These are phyloP conservation scores for Octonoba sinensis DNA, from an alignment of 2,888 invertebrate species.

Conservation along the genomic window DNA sequence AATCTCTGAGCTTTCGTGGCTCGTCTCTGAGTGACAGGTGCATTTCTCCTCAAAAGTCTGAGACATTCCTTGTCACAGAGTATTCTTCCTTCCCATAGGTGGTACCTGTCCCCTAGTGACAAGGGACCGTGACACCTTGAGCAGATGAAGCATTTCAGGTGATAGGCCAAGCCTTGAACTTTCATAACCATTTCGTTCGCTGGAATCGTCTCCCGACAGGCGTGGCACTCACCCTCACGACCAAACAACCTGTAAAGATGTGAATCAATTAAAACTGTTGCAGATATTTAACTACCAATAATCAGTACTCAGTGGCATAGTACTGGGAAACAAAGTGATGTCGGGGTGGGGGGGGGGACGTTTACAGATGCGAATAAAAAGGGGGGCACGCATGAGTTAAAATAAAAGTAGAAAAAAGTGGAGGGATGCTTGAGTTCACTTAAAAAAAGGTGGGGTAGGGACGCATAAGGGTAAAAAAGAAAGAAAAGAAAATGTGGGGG, in stretches of 20 bases:
- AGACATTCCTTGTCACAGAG: constrained; percentile 97
- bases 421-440: too few relatives aligned
- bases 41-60: constrained; percentile 78
- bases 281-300: background rate
- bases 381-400: too few relatives aligned
- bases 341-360: too few relatives aligned
- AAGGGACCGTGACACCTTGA: constrained; percentile 91
- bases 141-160: constrained; percentile 95
- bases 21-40: constrained; percentile 8
- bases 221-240: constrained; percentile 88
- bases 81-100: constrained; percentile 88
- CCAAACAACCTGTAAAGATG: constrained; percentile 85
- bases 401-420: too few relatives aligned
- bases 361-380: too few relatives aligned
- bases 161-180: constrained; percentile 83
- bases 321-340: too few relatives aligned
- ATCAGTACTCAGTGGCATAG: too few relatives aligned
- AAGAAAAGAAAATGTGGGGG: too few relatives aligned
- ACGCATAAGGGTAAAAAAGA: too few relatives aligned
- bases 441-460: too few relatives aligned
- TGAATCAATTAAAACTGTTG: background rate
- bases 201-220: constrained; percentile 92
- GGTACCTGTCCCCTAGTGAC: constrained; percentile 89
- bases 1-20: constrained; percentile 18
- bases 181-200: constrained; percentile 94